A percentile compares a stretch with the other conserved stretches of the same genome.
Evolutionary conservation across 2,888 invertebrate species (phyloP).

Genomic region (Cephus nigrinus): DNA sequence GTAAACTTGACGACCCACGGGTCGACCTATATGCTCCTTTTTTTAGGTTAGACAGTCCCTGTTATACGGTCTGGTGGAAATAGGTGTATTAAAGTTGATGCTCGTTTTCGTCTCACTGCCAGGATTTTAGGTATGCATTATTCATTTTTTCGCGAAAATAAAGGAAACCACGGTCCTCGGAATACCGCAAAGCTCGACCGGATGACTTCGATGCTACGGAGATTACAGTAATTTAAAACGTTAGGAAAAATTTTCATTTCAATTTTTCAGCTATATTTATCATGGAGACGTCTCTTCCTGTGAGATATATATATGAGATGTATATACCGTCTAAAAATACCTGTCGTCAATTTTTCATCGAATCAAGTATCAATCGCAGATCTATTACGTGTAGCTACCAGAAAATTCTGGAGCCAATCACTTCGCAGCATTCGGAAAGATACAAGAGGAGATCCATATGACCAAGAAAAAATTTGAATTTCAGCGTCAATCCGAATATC

Average conservation of each 20-base stretch:
- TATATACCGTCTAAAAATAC: not conserved
- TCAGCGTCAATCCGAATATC: not conserved
- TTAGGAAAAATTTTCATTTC: not conserved
- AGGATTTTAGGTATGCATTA: not conserved
- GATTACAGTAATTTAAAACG: not conserved
- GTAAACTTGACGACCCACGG: not conserved
- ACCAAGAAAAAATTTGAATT: not conserved
- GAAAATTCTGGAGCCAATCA: not conserved
- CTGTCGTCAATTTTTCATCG: not conserved
- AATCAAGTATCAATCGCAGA: not conserved
- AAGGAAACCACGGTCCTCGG: not conserved
- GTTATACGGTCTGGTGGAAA: not conserved
- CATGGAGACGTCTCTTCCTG: not conserved
- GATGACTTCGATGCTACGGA: not conserved
- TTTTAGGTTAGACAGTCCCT: not conserved
- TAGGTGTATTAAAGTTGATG: not conserved
- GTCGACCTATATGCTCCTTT: not conserved
- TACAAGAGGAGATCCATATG: not conserved
- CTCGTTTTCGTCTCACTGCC: not conserved
- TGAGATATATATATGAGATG: not conserved
- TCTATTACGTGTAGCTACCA: not conserved
- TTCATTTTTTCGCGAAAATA: not conserved
- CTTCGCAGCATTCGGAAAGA: not conserved
- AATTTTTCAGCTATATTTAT: not conserved
- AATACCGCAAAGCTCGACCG: not conserved